These are phyloP conservation scores for Ochlodes sylvanus DNA, from an alignment of 2,888 invertebrate species.

Conservation along the genomic window DNA sequence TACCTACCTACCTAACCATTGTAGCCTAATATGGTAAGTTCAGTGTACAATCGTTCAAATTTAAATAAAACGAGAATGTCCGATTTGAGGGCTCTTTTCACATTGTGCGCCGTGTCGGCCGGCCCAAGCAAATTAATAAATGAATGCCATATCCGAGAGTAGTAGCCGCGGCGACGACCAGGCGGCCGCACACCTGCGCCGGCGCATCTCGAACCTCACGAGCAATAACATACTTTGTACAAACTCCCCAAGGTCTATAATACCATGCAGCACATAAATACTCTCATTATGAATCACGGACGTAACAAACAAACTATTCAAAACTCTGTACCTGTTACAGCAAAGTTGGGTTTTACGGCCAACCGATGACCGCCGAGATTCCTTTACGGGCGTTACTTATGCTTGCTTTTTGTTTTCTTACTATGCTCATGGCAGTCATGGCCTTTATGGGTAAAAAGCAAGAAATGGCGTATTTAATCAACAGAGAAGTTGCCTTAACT, in stretches of 20 bases:
- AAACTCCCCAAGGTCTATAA: constrained; percentile 34
- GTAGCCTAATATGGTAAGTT: neutral
- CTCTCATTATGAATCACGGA: constrained; percentile 83
- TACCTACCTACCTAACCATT: too few species aligned
- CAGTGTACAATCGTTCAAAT: constrained; percentile 1
- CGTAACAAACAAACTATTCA: constrained; percentile 82
- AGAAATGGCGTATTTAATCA: constrained; percentile 49
- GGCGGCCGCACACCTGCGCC: constrained; percentile 82
- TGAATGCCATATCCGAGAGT: constrained; percentile 79
- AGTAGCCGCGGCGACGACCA: constrained; percentile 80
- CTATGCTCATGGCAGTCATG: constrained; percentile 1
- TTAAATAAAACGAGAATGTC: constrained; percentile 10
- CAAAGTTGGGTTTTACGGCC: constrained; percentile 75
- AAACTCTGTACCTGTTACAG: constrained; percentile 78
- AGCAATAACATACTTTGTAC: constrained; percentile 48
- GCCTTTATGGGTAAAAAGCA: constrained; percentile 46
- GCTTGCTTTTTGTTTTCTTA: constrained; percentile 58
- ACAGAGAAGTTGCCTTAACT: constrained; percentile 45
- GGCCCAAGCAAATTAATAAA: constrained; percentile 82
- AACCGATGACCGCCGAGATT: constrained; percentile 67
- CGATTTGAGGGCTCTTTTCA: constrained; percentile 3
- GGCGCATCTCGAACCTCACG: constrained; percentile 64
- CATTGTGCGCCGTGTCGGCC: constrained; percentile 58
- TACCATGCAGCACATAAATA: constrained; percentile 45
- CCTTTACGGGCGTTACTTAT: constrained; percentile 57